These are phyloP conservation scores for Synanthedon andrenaeformis DNA, from an alignment of 2,888 invertebrate species.

Conservation along the genomic window DNA sequence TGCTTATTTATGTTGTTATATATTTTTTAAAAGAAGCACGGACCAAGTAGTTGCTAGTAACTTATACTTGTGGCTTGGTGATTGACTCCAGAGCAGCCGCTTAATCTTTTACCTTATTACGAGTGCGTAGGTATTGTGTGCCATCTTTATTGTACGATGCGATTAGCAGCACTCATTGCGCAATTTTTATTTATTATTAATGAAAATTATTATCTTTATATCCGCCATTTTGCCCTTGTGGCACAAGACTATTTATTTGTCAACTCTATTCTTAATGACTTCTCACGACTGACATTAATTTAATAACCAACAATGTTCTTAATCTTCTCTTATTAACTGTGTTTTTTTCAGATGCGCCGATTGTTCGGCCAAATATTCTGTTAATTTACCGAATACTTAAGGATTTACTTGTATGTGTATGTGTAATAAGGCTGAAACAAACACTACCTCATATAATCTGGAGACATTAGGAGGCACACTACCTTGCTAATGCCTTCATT, in stretches of 20 bases:
- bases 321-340: too few species aligned
- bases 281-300: constrained; percentile 1
- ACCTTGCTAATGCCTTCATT: too few species aligned
- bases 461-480: too few species aligned
- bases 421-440: too few species aligned
- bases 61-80: neutral
- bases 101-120: constrained; percentile 3
- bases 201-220: constrained; percentile 10
- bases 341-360: too few species aligned
- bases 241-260: constrained; percentile 14
- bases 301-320: neutral
- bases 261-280: constrained; percentile 16
- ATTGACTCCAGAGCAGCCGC: neutral
- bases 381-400: too few species aligned
- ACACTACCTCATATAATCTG: too few species aligned
- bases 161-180: constrained; percentile 7
- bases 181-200: constrained; percentile 17
- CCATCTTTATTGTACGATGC: constrained; percentile 4
- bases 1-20: too few species aligned
- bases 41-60: too few species aligned
- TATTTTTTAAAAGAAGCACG: too few species aligned
- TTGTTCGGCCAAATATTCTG: too few species aligned
- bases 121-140: constrained; percentile 2
- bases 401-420: too few species aligned
- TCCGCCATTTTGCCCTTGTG: constrained; percentile 10